Percentiles rank a stretch among this genome's conserved stretches.
Evolutionary conservation across 30 jellyfish, hydroid and myxozoan genomes (phyloP).

Genomic region (Chironex yamaguchii): DNA sequence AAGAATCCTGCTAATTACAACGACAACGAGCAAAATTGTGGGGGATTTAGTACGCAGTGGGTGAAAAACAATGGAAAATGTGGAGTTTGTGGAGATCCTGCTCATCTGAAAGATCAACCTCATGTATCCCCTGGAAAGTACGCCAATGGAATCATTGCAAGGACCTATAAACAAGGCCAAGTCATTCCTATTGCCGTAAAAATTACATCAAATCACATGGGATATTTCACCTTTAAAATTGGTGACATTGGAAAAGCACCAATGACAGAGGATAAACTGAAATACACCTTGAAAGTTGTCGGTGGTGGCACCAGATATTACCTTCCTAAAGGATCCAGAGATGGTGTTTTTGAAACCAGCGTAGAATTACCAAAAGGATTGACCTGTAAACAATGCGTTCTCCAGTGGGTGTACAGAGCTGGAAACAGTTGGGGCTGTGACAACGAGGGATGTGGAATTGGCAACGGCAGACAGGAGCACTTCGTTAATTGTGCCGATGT

Average conservation of each 20-base stretch:
- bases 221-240: conserved; percentile 82
- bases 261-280: conserved; percentile 71
- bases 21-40: conserved; percentile 89
- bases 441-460: conserved; percentile 81
- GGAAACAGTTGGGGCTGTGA: conserved; percentile 95
- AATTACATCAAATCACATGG: conserved; percentile 83
- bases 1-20: conserved; percentile 75
- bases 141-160: conserved; percentile 79
- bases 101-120: conserved; percentile 66
- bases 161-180: conserved; percentile 80
- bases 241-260: conserved; percentile 59
- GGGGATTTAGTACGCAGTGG: conserved; percentile 81
- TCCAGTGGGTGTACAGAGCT: conserved; percentile 92
- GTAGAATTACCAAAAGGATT: conserved; percentile 69
- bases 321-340: conserved; percentile 74
- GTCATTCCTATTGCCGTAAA: conserved; percentile 71
- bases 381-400: conserved; percentile 80
- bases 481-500: conserved; percentile 94
- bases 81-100: conserved; percentile 95
- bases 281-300: conserved; percentile 51
- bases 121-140: conserved; percentile 78
- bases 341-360: conserved; percentile 51
- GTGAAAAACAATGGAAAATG: conserved; percentile 78
- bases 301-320: conserved; percentile 85
- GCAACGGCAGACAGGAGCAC: conserved; percentile 87